phyloP scores from a whole-genome alignment of 2,888 invertebrate genomes.

The Graphium colonna region DNA sequence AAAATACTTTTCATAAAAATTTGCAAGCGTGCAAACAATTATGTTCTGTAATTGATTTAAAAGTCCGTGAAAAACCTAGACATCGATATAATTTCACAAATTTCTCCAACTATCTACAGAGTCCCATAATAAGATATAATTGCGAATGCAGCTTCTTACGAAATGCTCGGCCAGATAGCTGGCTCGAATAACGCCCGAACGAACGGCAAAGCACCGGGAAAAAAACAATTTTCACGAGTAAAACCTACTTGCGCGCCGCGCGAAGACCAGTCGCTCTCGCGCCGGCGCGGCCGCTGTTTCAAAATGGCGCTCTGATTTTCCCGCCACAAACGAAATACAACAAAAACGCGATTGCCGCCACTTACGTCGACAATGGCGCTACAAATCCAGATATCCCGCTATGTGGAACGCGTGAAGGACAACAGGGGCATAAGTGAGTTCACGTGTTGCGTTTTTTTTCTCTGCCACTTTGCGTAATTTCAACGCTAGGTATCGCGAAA shows the following conservation, averaged over 20 bases:
- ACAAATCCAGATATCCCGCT: slow-evolving; percentile 17
- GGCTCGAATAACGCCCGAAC: slow-evolving; percentile 21
- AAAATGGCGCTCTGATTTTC: slow-evolving; percentile 23
- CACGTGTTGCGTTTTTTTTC: slow-evolving; percentile 12
- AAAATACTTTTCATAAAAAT: too few species aligned
- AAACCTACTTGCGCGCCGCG: slow-evolving; percentile 24
- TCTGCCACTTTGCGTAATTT: slow-evolving; percentile 19
- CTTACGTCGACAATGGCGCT: slow-evolving; percentile 13
- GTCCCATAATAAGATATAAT: slow-evolving; percentile 15
- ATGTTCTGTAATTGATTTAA: too few species aligned
- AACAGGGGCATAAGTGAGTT: slow-evolving; percentile 24
- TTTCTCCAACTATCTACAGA: slow-evolving; percentile 5
- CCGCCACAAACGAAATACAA: slow-evolving; percentile 18
- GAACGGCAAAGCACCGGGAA: neutral
- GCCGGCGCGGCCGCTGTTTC: slow-evolving; percentile 25
- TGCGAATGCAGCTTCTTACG: slow-evolving; percentile 18
- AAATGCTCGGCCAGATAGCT: slow-evolving; percentile 25
- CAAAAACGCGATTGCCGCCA: neutral
- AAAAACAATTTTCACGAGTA: slow-evolving; percentile 26
- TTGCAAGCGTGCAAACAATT: too few species aligned
- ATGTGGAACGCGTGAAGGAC: slow-evolving; percentile 23
- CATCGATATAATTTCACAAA: slow-evolving; percentile 4
- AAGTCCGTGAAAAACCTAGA: too few species aligned
- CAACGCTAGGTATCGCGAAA: slow-evolving; percentile 8
- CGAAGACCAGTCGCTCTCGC: slow-evolving; percentile 25